These are phyloP conservation scores for Charaxes varanes DNA, from an alignment of 1,140 invertebrate species.

Conservation along the genomic window DNA sequence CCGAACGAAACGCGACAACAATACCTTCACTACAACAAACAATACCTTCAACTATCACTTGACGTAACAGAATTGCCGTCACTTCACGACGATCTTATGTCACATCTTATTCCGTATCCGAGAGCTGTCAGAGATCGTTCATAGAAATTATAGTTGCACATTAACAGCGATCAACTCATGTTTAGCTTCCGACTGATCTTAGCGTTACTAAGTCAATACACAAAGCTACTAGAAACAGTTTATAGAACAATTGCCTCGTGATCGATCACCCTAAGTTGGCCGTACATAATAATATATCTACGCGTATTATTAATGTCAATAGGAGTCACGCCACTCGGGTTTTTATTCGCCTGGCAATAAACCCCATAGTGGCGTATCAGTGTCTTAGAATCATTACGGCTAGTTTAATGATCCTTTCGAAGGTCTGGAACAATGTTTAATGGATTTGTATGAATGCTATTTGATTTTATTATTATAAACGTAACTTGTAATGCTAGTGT, in stretches of 20 bases:
- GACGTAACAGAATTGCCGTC: no score
- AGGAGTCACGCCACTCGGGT: constrained; percentile 17
- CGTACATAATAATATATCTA: constrained; percentile 17
- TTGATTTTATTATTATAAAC: constrained; percentile 1
- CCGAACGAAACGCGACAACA: no score
- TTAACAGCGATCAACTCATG: no score
- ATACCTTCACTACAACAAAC: no score
- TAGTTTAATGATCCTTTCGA: constrained; percentile 2
- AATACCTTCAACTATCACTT: no score
- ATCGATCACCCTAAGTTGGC: constrained; percentile 10
- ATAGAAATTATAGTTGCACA: no score
- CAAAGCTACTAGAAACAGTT: neutral
- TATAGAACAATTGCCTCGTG: constrained; percentile 1
- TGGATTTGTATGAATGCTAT: neutral
- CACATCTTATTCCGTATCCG: no score
- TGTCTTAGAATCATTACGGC: constrained; percentile 1
- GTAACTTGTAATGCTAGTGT: no score
- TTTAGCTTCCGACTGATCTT: no score
- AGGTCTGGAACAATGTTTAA: constrained; percentile 7
- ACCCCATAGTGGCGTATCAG: constrained; percentile 12
- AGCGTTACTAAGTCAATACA: no score
- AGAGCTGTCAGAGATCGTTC: no score
- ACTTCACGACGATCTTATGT: no score
- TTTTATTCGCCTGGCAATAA: constrained; percentile 22
- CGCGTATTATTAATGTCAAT: constrained; percentile 19